These are phyloP conservation scores for Gonioctena quinquepunctata DNA, from an alignment of 1,140 invertebrate genomes.

Conservation along the genomic window DNA sequence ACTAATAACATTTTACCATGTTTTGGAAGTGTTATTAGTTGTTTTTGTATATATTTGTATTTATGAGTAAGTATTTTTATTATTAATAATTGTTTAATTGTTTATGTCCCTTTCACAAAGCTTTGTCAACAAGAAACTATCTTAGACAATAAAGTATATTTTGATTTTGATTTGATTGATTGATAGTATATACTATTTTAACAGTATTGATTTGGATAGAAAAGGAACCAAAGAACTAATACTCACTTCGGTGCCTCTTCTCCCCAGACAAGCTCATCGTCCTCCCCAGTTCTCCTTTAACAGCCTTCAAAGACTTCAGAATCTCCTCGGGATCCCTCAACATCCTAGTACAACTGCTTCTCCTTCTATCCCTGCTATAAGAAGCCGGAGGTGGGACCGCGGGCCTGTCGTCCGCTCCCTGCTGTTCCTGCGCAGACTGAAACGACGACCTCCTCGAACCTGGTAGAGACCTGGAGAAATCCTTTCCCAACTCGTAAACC, in stretches of 20 bases:
- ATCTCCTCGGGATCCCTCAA: conserved; percentile 80
- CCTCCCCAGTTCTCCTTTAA: conserved; percentile 76
- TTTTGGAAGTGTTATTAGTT: too few species aligned
- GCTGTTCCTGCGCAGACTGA: conserved; percentile 65
- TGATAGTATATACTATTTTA: too few species aligned
- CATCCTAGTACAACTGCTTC: conserved; percentile 74
- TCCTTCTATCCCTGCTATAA: conserved; percentile 70
- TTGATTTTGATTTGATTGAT: too few species aligned
- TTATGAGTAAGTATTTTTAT: too few species aligned
- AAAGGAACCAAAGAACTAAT: too few species aligned
- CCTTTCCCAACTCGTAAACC: conserved; percentile 80
- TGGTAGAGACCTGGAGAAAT: conserved; percentile 82
- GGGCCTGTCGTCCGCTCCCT: conserved; percentile 46
- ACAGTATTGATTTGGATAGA: too few species aligned
- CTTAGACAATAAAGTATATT: too few species aligned
- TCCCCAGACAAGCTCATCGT: conserved; percentile 75
- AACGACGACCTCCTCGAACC: conserved; percentile 83
- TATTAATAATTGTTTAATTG: too few species aligned
- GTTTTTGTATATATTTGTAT: too few species aligned
- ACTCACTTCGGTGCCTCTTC: conserved; percentile 69
- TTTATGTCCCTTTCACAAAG: too few species aligned
- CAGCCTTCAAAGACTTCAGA: conserved; percentile 74
- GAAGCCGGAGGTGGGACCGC: conserved; percentile 61
- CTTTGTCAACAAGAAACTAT: too few species aligned
- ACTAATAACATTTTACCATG: too few species aligned